Evolutionary conservation across 1,140 invertebrate genomes (phyloP), one percentile per base, ranked within the genome.

Genomic region (Polypedilum vanderplanki): DNA sequence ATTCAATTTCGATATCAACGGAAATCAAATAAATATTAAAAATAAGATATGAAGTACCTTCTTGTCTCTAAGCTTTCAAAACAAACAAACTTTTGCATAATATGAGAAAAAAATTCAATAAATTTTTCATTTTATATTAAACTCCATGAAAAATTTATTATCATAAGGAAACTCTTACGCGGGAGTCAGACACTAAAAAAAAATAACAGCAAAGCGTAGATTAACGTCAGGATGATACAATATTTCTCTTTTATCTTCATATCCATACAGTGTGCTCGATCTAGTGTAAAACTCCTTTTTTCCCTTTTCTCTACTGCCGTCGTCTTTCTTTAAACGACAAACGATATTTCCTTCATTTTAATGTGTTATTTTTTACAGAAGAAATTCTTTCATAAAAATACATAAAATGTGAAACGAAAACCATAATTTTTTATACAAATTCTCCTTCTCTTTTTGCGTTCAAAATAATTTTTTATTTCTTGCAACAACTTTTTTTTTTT

Each of bases 381-480:
- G 12, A 57, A 70, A 70, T 70, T 17, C 9, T n/a, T 18, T 22
- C 17, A 70, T 18, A 20, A 70, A 70, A 70, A 70, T 20, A 70
- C 65, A 70, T 4, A 70, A 20, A 70, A 70, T 20, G 17, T 70
- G 65, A 70, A 18, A 70, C 65, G 20, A 70, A 70, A 70, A 70
- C 65, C 17, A 70, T 70, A 70, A 70, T 22, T 70, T 70, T 70
- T 70, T 70, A 70, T 70, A 70, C 17, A 70, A 70, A 70, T 70
- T 70, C 18, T 12, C n/a, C n/a, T 12, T n/a, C 8, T 12, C 15
- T 15, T 57, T 15, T 57, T 57, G 46, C 46, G 46, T 57, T 57
- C 10, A 15, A 33, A 57, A 57, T 57, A 57, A 57, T 57, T n/a
- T 15, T 57, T 57, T 57, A n/a, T 57, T 57, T 57, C 12, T n/a